These are phyloP conservation scores for Picathartes gymnocephalus DNA, from an alignment of 2,113 vertebrate species.

Conservation along the genomic window DNA sequence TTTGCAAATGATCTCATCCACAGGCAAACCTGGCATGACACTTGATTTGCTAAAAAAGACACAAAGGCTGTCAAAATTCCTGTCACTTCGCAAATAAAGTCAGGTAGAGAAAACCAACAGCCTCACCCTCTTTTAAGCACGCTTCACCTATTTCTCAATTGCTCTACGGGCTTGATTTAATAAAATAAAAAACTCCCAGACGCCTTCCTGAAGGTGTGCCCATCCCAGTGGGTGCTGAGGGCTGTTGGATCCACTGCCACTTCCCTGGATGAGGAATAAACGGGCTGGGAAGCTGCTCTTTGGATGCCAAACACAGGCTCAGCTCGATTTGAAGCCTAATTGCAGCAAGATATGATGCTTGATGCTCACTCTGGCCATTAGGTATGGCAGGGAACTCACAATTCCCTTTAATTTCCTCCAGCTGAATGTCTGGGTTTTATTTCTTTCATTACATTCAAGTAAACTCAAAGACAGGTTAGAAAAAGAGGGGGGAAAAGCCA, in stretches of 20 bases:
- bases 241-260: rapidly evolving
- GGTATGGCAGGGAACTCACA: background rate
- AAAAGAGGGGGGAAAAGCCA: background rate
- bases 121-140: background rate
- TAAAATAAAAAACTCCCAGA: background rate
- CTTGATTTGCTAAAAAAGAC: conserved; percentile 62
- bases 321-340: background rate
- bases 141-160: conserved; percentile 16
- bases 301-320: background rate
- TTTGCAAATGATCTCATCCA: conserved; percentile 71
- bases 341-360: background rate
- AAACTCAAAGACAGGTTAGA: background rate
- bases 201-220: background rate
- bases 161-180: background rate
- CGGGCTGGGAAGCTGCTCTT: background rate
- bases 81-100: conserved; percentile 46
- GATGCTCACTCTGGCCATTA: background rate
- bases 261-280: background rate
- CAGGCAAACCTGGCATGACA: conserved; percentile 61
- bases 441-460: background rate
- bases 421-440: background rate
- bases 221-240: background rate
- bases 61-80: conserved; percentile 53
- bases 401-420: background rate
- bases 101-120: conserved; percentile 51